Evolutionary conservation across 2,888 invertebrate genomes (phyloP).

Genomic region (Polyploca ridens): DNA sequence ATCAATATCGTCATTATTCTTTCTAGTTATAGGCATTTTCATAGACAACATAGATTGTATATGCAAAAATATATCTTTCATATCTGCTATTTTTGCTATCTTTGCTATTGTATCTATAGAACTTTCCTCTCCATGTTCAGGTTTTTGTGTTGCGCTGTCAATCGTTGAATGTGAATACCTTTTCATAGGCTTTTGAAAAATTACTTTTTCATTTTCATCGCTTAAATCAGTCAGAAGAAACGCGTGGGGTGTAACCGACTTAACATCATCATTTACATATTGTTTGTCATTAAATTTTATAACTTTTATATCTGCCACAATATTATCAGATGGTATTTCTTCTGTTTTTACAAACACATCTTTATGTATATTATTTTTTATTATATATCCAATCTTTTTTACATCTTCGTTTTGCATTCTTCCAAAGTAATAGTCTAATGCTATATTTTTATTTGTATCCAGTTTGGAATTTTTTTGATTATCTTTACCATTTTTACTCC

Average conservation of each 20-base stretch:
- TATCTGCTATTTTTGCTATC: constrained; percentile 26
- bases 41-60: background rate
- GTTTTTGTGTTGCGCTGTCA: background rate
- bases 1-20: constrained; percentile 24
- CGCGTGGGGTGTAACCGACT: background rate
- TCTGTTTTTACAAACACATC: background rate
- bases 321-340: background rate
- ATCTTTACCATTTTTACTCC: constrained; percentile 7
- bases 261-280: background rate
- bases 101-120: constrained; percentile 21
- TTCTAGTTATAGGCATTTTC: background rate
- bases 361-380: background rate
- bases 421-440: constrained; percentile 45
- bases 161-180: background rate
- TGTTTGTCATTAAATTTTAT: background rate
- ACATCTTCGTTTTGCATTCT: constrained; percentile 23
- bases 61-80: background rate
- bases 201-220: background rate
- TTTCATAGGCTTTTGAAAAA: background rate
- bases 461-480: background rate
- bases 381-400: constrained; percentile 20
- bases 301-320: background rate
- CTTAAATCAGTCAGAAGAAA: background rate
- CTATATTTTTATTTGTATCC: constrained; percentile 25
- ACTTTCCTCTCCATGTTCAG: background rate